Evolutionary conservation across 2,888 invertebrate species (phyloP), one percentile per base, ranked within the genome.

Genomic region (Aspidiotus rigidus): DNA sequence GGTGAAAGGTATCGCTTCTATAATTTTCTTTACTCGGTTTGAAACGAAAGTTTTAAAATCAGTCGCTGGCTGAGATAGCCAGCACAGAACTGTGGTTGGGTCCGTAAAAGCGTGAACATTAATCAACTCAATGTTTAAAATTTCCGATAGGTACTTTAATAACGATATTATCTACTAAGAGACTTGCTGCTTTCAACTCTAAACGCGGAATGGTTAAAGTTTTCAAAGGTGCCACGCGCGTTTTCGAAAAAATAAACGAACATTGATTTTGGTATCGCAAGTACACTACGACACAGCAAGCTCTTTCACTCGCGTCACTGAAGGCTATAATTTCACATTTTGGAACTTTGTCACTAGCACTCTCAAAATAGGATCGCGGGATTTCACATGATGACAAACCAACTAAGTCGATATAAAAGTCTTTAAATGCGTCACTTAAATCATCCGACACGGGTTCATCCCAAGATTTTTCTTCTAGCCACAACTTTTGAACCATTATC

Each of bases 241-340:
- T 53, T 53, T 53, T 53, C 5, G 53, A 53, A 53, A 1, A 53
- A 53, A 53, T 13, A 53, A 53, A 53, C 11, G 53, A 53, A n/a
- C 53, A 53, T 53, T 53, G 53, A 53, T 53, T 53, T 11, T 5
- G n/a, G n/a, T 53, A 53, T 3, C 53, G 53, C 5, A 53, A 53
- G n/a, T 53, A 53, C n/a, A 53, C n/a, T 1, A 53, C 53, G 53
- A 53, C 53, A n/a, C 53, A 53, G n/a, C 11, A 13, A 53, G 11
- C 11, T n/a, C n/a, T 53, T 53, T 53, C 53, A 53, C 53, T 53
- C n/a, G 53, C 53, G n/a, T 53, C 53, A 53, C 53, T 53, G 53
- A 53, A 53, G n/a, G 53, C 53, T n/a, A 53, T n/a, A 53, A 53
- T 53, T 53, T 53, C 13, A 53, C 53, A 53, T n/a, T 53, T 53